Conservation (phyloP, 1,140 invertebrate species). For the Lepidotrigona ventralis region DNA sequence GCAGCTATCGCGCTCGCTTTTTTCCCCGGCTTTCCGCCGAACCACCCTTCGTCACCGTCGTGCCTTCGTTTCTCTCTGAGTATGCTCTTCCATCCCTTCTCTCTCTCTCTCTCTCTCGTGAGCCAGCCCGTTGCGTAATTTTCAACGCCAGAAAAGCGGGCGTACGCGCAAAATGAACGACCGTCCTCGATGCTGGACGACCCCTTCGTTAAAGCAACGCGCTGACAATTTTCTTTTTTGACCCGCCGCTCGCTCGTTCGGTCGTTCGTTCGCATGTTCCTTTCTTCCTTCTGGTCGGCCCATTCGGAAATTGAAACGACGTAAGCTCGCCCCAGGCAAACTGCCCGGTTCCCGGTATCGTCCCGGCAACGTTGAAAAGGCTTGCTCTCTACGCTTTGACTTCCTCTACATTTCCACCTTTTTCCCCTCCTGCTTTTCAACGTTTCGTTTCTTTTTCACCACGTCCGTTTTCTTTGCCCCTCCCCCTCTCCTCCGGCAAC, state of each 20-base stretch:
- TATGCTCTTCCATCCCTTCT: neutral
- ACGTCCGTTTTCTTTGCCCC: no score
- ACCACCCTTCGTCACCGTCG: neutral
- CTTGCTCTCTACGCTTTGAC: neutral
- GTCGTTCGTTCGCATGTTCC: neutral
- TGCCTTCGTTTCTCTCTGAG: neutral
- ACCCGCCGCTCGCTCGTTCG: conserved; percentile 5
- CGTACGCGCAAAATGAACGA: conserved; percentile 61
- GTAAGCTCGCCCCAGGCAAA: conserved; percentile 16
- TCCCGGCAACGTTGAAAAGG: conserved; percentile 5
- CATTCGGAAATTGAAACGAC: conserved; percentile 58
- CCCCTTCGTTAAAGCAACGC: conserved; percentile 68
- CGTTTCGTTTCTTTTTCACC: neutral
- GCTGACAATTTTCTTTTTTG: conserved; percentile 64
- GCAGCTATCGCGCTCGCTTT: conserved; percentile 16
- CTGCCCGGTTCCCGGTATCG: conserved; percentile 27
- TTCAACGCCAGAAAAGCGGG: conserved; percentile 35
- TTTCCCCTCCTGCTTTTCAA: neutral
- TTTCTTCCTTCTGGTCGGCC: neutral
- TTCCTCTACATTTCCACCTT: neutral
- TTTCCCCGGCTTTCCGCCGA: neutral
- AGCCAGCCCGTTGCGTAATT: conserved; percentile 50
- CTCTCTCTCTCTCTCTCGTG: neutral
- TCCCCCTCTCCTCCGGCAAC: neutral
- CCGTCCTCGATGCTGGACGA: conserved; percentile 51